These are phyloP conservation scores for Drosophila bocqueti DNA, from an alignment of 1,140 invertebrate genomes.

Conservation along the genomic window DNA sequence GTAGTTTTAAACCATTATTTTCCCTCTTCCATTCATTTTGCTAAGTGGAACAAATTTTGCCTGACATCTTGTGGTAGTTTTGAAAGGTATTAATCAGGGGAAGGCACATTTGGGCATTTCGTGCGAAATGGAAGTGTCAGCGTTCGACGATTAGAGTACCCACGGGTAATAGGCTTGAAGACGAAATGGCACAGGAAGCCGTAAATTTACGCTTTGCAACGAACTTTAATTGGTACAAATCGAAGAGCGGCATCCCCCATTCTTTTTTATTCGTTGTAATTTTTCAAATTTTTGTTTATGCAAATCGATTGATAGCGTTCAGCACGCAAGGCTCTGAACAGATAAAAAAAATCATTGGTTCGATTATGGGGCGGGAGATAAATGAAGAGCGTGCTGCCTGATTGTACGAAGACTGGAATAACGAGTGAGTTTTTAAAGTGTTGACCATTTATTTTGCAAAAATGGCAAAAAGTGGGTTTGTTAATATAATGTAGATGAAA, in stretches of 20 bases:
- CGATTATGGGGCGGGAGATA: background rate
- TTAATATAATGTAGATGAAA: no score
- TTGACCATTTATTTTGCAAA: background rate
- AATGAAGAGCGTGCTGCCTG: background rate
- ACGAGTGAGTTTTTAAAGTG: background rate
- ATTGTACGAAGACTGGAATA: background rate
- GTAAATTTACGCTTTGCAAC: constrained; percentile 34
- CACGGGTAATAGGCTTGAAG: constrained; percentile 16
- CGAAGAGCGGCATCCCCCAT: constrained; percentile 30
- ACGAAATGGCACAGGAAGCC: constrained; percentile 13
- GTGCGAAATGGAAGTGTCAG: constrained; percentile 16
- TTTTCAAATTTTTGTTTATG: constrained; percentile 53
- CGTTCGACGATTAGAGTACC: background rate
- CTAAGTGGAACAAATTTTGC: constrained; percentile 26
- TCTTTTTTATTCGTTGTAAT: constrained; percentile 43
- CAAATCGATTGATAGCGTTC: constrained; percentile 67
- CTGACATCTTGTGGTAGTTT: constrained; percentile 46
- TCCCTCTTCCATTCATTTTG: no score
- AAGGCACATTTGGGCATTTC: background rate
- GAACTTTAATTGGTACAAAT: constrained; percentile 67
- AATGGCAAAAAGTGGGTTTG: no score
- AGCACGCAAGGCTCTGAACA: constrained; percentile 38
- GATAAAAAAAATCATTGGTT: background rate
- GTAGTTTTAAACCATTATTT: no score
- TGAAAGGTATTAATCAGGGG: constrained; percentile 38